Conservation (phyloP, 2,113 vertebrate species). For the Anhinga anhinga region DNA sequence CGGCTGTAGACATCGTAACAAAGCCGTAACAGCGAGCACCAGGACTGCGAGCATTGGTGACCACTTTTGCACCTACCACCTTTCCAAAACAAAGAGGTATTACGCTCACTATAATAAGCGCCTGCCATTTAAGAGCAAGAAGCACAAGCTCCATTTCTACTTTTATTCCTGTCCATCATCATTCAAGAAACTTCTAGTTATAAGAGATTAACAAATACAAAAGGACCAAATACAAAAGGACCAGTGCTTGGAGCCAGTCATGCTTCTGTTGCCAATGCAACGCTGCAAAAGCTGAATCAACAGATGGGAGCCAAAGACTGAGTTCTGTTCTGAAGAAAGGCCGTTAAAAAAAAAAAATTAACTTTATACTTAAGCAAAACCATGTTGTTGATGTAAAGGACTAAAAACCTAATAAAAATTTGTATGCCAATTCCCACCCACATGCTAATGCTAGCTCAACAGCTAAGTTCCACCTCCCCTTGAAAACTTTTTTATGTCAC, state of each 20-base stretch:
- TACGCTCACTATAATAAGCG: neutral
- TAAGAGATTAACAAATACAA: neutral
- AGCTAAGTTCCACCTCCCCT: neutral
- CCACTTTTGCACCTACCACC: constrained; percentile 97
- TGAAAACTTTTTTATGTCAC: neutral
- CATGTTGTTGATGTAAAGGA: neutral
- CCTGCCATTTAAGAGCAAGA: neutral
- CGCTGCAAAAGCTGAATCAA: neutral
- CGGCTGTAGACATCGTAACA: constrained; percentile 92
- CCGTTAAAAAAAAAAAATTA: too few relatives aligned
- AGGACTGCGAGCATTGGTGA: constrained; percentile 94
- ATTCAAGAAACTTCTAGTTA: neutral
- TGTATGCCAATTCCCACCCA: neutral
- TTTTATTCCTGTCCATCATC: neutral
- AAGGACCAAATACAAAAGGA: neutral
- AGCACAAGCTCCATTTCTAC: neutral
- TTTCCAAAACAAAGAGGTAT: constrained; percentile 31
- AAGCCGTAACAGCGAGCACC: constrained; percentile 96
- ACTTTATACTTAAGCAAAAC: too few relatives aligned
- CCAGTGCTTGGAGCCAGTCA: neutral
- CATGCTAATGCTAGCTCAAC: neutral
- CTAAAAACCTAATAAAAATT: neutral
- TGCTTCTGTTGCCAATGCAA: neutral
- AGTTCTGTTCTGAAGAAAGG: neutral
- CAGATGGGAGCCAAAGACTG: neutral